These are phyloP conservation scores for Tenebrio molitor DNA, from an alignment of 1,140 invertebrate species.

Conservation along the genomic window DNA sequence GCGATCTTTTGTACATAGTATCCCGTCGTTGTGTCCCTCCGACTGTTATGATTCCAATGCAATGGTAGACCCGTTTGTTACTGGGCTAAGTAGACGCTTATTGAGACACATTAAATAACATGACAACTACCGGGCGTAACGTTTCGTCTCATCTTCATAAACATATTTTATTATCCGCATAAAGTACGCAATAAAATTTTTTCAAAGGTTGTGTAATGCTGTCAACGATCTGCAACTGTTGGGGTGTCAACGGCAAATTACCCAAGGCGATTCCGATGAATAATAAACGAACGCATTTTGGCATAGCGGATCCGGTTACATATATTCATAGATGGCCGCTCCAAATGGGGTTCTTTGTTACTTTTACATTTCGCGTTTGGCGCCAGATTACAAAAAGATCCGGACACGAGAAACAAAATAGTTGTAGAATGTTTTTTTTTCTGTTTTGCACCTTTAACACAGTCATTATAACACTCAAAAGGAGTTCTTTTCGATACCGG, in stretches of 20 bases:
- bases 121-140: background rate
- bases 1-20: constrained; percentile 35
- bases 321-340: background rate
- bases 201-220: constrained; percentile 5
- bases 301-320: background rate
- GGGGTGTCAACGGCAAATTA: background rate
- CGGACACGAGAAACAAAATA: too few relatives aligned
- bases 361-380: too few relatives aligned
- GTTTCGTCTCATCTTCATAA: background rate
- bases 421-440: too few relatives aligned
- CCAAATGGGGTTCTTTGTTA: too few relatives aligned
- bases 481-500: too few relatives aligned
- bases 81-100: too few relatives aligned
- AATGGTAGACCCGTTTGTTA: too few relatives aligned
- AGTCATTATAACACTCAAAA: too few relatives aligned
- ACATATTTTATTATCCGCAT: constrained; percentile 13
- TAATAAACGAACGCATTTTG: background rate
- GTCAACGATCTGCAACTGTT: constrained; percentile 1
- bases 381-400: too few relatives aligned
- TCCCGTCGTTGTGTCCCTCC: constrained; percentile 20
- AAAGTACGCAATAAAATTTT: constrained; percentile 24
- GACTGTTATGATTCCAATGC: background rate
- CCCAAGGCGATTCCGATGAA: too few relatives aligned
- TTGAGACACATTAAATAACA: background rate
- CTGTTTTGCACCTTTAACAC: too few relatives aligned